Evolutionary conservation across 2,113 vertebrate genomes (phyloP), one percentile per base, ranked within the genome.

Genomic region (Muntiacus reevesi): DNA sequence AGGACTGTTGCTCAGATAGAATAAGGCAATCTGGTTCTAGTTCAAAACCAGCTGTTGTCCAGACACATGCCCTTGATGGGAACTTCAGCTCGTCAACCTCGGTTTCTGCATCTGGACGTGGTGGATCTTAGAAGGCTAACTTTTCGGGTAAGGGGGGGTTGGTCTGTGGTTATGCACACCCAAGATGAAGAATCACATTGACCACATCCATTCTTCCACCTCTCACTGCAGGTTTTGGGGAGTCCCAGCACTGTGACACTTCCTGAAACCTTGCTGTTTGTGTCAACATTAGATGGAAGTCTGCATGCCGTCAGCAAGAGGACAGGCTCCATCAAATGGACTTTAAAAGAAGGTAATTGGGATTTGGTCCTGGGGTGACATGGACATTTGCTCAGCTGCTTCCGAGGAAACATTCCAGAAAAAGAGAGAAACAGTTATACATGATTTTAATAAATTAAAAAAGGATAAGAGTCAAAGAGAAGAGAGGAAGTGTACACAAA

Each of bases 261-360:
- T 89, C 99, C 99, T 55, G 99, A 99, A 98, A 99, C 99, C 25
- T 97, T 99, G 97, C 94, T 99, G 94, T 99, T 99, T 98, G 99
- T 99, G 96, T 99, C 99, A 82, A 99, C 99, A 1, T 98, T 99
- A 97, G 99, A 99, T 94, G 99, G 99, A 76, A 99, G 99, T 96
- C 98, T 99, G 85, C 99, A 99, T 1, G 99, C 99, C 2, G 99
- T 99, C 97, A 99, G 99, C 99, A 99, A 99, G 98, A 99, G 99
- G 95, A 99, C 99, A 0, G 99, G 99, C 95, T 99, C 99, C 0
- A 99, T 99, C 98, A 99, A 99, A 91, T 99, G 99, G 99, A 99
- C 99, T 94, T 99, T 99, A 98, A 99, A 99, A 99, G 99, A 99
- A 99, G 99, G 99, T 99, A 98, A 99, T 98, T 90, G 85, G 52